A percentile compares a stretch with the other conserved stretches of the same genome.
phyloP scores from a whole-genome alignment of 2,797 vertebrate genomes.

The Ctenopoma multispine region DNA sequence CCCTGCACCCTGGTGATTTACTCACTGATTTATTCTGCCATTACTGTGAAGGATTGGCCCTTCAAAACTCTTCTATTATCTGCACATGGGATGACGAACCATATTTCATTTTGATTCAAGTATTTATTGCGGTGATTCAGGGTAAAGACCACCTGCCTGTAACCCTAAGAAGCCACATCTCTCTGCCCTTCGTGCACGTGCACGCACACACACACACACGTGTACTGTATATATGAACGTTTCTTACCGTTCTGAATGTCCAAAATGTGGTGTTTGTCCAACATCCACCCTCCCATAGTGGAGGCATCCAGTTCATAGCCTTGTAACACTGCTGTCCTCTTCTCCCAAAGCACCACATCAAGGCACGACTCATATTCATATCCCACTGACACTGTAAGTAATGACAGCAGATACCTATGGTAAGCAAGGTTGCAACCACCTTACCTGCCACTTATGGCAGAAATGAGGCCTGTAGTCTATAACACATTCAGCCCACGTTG shows the following conservation, averaged over 20 bases:
- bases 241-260: slow-evolving; percentile 94
- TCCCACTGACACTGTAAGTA: slow-evolving; percentile 94
- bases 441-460: slow-evolving; percentile 59
- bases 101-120: slow-evolving; percentile 84
- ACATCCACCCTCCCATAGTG: slow-evolving; percentile 96
- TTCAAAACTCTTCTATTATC: slow-evolving; percentile 87
- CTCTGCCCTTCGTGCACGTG: slow-evolving; percentile 50
- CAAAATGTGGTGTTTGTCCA: slow-evolving; percentile 95
- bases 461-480: slow-evolving; percentile 54
- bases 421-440: slow-evolving; percentile 61
- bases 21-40: slow-evolving; percentile 89
- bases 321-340: slow-evolving; percentile 92
- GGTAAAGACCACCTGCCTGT: slow-evolving; percentile 73
- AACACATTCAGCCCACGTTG: slow-evolving; percentile 46
- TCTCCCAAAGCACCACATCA: slow-evolving; percentile 97
- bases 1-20: slow-evolving; percentile 78
- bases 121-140: slow-evolving; percentile 83
- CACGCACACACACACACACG: slow-evolving; percentile 11
- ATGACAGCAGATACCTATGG: slow-evolving; percentile 56
- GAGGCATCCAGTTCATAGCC: slow-evolving; percentile 96
- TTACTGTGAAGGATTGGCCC: slow-evolving; percentile 88
- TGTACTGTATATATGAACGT: not conserved
- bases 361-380: slow-evolving; percentile 98
- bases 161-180: slow-evolving; percentile 75
- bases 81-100: slow-evolving; percentile 83